Evolutionary conservation across 2,113 vertebrate species (phyloP).

Genomic region (Amblyopsis rosae): DNA sequence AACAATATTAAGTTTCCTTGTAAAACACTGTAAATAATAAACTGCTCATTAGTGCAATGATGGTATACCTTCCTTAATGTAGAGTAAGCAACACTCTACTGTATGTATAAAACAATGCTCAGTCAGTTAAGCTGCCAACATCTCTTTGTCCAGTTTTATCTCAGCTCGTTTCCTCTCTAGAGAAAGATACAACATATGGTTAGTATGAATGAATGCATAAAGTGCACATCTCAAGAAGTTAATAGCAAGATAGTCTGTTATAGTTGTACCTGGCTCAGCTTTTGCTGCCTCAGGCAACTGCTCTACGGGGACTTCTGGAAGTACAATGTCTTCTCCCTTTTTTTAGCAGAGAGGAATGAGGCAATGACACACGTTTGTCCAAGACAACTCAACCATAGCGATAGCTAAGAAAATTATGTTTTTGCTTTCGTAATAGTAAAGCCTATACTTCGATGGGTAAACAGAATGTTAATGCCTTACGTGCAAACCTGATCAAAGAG

Average conservation of each 20-base stretch:
- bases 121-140: slow-evolving; percentile 68
- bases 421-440: no score
- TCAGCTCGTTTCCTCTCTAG: slow-evolving; percentile 64
- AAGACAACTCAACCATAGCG: no score
- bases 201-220: slow-evolving; percentile 3
- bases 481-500: no score
- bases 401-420: no score
- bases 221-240: neutral
- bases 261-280: slow-evolving; percentile 74
- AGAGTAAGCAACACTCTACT: neutral
- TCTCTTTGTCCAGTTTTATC: slow-evolving; percentile 65
- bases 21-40: slow-evolving; percentile 16
- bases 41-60: slow-evolving; percentile 13
- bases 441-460: no score
- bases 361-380: no score
- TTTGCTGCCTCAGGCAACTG: slow-evolving; percentile 66
- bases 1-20: neutral
- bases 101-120: slow-evolving; percentile 11
- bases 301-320: slow-evolving; percentile 87
- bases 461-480: no score
- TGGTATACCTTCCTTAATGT: slow-evolving; percentile 6
- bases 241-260: neutral
- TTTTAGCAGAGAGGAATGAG: neutral
- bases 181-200: slow-evolving; percentile 34
- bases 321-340: slow-evolving; percentile 80